Evolutionary conservation across 2,797 vertebrate genomes (phyloP), one percentile per base, ranked within the genome.

Genomic region (Echiichthys vipera): DNA sequence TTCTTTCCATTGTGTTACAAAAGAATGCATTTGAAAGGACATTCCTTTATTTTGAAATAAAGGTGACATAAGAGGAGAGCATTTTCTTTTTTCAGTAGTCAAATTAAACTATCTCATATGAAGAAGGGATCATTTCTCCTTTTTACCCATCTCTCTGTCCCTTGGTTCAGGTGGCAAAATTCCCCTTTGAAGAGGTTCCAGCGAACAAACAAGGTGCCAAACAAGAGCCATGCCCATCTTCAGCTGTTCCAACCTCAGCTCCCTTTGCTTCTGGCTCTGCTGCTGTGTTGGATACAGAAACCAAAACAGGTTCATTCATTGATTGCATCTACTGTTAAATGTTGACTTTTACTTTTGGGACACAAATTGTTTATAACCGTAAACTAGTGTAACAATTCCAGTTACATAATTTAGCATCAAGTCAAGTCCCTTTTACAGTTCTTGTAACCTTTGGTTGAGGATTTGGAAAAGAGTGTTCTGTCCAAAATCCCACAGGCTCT

Each of bases 181-280:
- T 98, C 65, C 97, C 96, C 5, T 98, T 98, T 76, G 96, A 98
- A 85, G 97, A 99, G 90, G 78, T 95, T 78, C 93, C 96, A 56
- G 81, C 88, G 0, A 92, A 91, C 74, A 95, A 92, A 85, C 86
- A 85, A 77, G 85, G 85, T 13, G 80, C 87, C 76, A 96, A 94
- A 90, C 78, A 89, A 5, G 88, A 94, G 43, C 51, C 86, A 3
- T 66, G 87, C 65, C 87, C 88, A 49, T 63, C 86, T 36, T 87
- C 81, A 51, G 54, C 57, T 15, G 25, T 30, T 55, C 17, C 75
- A 13, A 9, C 46, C 30, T 59, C 84, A 20, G 29, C 70, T 56
- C 27, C 78, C 29, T 47, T 72, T 72, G 76, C 80, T 75, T 57
- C 86, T 30, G 58, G 55, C n/a, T 77, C 76, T 71, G 72, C 68